phyloP scores from a whole-genome alignment of 2,888 invertebrate genomes.

The Mesorhabditis belari region DNA sequence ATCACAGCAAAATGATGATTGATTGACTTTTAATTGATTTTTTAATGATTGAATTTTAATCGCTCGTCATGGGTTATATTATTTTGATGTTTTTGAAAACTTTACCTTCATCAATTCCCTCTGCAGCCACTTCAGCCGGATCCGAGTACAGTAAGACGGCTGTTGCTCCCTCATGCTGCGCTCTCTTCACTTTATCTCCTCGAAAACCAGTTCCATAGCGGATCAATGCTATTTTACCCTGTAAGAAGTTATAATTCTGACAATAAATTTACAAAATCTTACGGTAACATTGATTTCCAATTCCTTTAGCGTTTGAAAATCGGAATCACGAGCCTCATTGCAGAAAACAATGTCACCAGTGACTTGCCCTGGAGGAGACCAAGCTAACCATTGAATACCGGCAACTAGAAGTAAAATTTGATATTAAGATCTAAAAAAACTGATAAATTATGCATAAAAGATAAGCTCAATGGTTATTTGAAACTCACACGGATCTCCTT shows the following conservation, averaged over 20 bases:
- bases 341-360: background rate
- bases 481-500: slow-evolving; percentile 14
- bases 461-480: background rate
- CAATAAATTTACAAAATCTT: background rate
- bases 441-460: background rate
- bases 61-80: no score
- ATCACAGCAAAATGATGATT: no score
- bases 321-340: slow-evolving; percentile 9
- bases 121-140: slow-evolving; percentile 41
- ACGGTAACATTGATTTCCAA: slow-evolving; percentile 25
- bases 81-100: no score
- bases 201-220: slow-evolving; percentile 57
- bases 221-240: slow-evolving; percentile 57
- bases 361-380: background rate
- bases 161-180: slow-evolving; percentile 36
- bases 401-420: background rate
- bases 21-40: no score
- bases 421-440: background rate
- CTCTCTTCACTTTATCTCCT: slow-evolving; percentile 54
- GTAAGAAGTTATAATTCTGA: slow-evolving; percentile 19
- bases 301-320: slow-evolving; percentile 19
- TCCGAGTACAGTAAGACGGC: slow-evolving; percentile 53
- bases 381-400: background rate
- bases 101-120: slow-evolving; percentile 33
- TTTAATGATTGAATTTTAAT: no score